Base-by-base conservation (phyloP, 2,797 vertebrate genomes). In the Acanthis flammea region DNA sequence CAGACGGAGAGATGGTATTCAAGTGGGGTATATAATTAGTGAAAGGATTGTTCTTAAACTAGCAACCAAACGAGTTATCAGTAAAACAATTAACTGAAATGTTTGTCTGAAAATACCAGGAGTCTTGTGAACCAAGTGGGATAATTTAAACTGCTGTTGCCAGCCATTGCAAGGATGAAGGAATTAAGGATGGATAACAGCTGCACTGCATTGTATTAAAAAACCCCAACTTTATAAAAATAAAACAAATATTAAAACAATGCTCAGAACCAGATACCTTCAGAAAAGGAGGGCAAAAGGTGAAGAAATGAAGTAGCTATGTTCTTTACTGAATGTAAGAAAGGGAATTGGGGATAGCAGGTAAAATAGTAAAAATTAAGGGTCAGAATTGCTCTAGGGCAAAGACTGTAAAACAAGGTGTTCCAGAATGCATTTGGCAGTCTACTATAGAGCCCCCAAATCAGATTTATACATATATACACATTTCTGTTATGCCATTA, bases 11-110 rank as follows among this genome's bases (percentile, higher is more conserved):
- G 60, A 50, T 80, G 53, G 57, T 79, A 63, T 83, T 92, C 85
- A 74, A 7, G 55, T 76, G 45, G 41, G 13, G 11, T 79, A 22
- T 87, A 73, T 76, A 76, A 89, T 92, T 92, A 91, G 37, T 53
- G 86, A 76, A 85, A 82, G 7, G 37, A 63, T 67, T 94, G 53
- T 50, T 92, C 63, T 86, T 92, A 79, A 94, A 74, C 53, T 85
- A 79, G 65, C 37, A 82, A 54, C 24, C 0, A 14, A 70, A 53
- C 31, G 33, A 73, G 30, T 85, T 92, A 71, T 33, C 62, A 84
- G 73, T 71, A 50, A 91, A 93, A 92, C 5, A 93, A 93, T 84
- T 67, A 70, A 45, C 30, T 22, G 31, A 89, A 82, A 83, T 41
- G 12, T 67, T 90, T 92, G 19, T 74, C 28, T 89, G 53, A 91